Evolutionary conservation across 1,140 invertebrate genomes (phyloP), one percentile per base, ranked within the genome.

Genomic region (Monomorium pharaonis): DNA sequence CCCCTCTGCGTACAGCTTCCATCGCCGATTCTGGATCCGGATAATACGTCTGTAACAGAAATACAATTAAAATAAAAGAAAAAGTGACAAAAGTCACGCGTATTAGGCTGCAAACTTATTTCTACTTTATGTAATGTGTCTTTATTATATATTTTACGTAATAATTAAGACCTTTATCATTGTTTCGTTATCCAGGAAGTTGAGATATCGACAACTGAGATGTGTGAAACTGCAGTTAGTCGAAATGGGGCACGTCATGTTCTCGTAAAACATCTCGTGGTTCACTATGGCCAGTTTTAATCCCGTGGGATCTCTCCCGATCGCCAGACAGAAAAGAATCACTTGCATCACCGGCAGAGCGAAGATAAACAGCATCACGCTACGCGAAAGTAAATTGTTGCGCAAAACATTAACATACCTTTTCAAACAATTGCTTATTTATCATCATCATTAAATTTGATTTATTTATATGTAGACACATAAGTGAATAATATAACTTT

Each of bases 311-410:
- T 99, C 98, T 37, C 98, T 96, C 80, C 99, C 99, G 88, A 99
- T 99, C 30, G 98, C 98, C 86, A 99, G 93, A 94, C 98, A 99
- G 96, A 99, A 99, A 4, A 99, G 96, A 63, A 99, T 97, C n/a
- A 98, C 98, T 96, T 99, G 98, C 95, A 98, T 97, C 2, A 98
- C 97, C 44, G 98, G 98, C 89, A 99, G 95, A 12, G 97, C 97
- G 92, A 99, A 98, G 91, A 99, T 98, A 95, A 99, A 99, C 84
- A 98, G 94, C 97, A 99, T 98, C 24, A 98, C 97, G 58, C 98
- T 98, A 90, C 10, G 91, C 89, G 85, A 16, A 65, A 10, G n/a
- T 60, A 33, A 60, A 21, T 24, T 58, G 10, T 69, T 67, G 6
- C 7, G 14, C 3, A 14, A 67, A 2, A 58, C n/a, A 65, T 42